Percentiles rank a stretch among this genome's conserved stretches.
Conservation (phyloP, 2,888 invertebrate genomes). For the Drosophila algonquin region DNA sequence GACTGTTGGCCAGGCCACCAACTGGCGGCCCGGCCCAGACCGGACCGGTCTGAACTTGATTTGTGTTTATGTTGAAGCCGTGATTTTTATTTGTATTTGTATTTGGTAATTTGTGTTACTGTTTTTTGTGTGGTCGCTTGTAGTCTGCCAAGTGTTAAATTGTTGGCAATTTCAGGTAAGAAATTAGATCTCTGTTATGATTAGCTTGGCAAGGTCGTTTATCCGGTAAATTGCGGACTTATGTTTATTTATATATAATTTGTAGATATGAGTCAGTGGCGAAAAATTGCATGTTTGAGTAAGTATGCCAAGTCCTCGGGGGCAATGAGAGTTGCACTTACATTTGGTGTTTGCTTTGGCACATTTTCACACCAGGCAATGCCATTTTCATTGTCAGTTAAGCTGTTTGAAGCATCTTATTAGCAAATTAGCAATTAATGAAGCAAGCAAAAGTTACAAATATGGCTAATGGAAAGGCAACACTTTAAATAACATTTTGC, state of each 20-base stretch:
- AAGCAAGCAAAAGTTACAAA: slow-evolving; percentile 14
- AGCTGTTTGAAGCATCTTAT: slow-evolving; percentile 10
- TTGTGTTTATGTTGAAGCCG: slow-evolving; percentile 38
- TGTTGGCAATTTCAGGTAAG: slow-evolving; percentile 23
- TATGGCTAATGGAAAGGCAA: not conserved
- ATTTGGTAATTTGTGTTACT: slow-evolving; percentile 33
- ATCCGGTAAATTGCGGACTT: slow-evolving; percentile 15
- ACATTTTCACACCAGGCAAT: slow-evolving; percentile 24
- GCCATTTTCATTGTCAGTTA: slow-evolving; percentile 31
- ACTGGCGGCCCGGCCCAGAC: not conserved
- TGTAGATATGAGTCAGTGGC: slow-evolving; percentile 9
- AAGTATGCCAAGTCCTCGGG: not conserved
- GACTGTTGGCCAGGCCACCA: slow-evolving; percentile 38
- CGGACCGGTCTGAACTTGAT: slow-evolving; percentile 42
- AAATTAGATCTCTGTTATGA: slow-evolving; percentile 31
- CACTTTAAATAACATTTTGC: too few relatives aligned
- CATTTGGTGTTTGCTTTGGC: slow-evolving; percentile 21
- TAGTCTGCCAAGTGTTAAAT: slow-evolving; percentile 30
- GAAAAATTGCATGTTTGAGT: slow-evolving; percentile 2
- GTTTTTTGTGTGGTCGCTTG: slow-evolving; percentile 35
- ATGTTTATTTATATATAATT: not conserved
- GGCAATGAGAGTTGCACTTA: slow-evolving; percentile 10
- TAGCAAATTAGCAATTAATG: slow-evolving; percentile 14
- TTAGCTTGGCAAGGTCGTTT: slow-evolving; percentile 64
- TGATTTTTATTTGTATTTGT: slow-evolving; percentile 34